Evolutionary conservation across 2,888 invertebrate genomes (phyloP).

Genomic region (Erebia aethiops): DNA sequence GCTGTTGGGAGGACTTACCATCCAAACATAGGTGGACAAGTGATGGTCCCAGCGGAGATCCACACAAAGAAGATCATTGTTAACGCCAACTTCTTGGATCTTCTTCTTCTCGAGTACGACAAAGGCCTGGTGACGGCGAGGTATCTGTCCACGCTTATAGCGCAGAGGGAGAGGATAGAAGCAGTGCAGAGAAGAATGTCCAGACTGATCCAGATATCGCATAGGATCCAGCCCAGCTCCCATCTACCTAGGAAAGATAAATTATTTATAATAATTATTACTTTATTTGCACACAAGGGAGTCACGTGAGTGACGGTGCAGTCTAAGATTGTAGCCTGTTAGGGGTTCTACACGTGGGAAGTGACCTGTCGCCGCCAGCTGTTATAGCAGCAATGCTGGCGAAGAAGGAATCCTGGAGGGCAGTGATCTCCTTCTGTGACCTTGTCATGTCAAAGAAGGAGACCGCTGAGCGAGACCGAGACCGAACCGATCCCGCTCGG

Average conservation of each 20-base stretch:
- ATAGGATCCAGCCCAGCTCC: conserved; percentile 94
- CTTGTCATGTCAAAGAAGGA: too few relatives aligned
- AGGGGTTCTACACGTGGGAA: too few relatives aligned
- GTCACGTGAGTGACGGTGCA: too few relatives aligned
- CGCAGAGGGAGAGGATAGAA: conserved; percentile 95
- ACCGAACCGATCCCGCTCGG: too few relatives aligned
- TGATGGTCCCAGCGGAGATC: conserved; percentile 94
- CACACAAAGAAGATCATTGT: conserved; percentile 95
- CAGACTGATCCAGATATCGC: conserved; percentile 95
- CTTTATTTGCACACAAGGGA: too few relatives aligned
- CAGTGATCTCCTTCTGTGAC: too few relatives aligned
- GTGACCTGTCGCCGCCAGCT: too few relatives aligned
- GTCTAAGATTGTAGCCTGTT: too few relatives aligned
- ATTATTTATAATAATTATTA: too few relatives aligned
- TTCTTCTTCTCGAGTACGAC: conserved; percentile 93
- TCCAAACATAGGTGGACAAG: conserved; percentile 96
- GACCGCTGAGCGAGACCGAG: too few relatives aligned
- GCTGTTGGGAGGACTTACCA: conserved; percentile 92
- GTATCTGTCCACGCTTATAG: conserved; percentile 95
- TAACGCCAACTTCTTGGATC: conserved; percentile 92
- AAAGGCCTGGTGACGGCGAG: conserved; percentile 96
- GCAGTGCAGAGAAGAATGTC: conserved; percentile 97
- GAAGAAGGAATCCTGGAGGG: too few relatives aligned
- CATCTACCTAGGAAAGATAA: conserved; percentile 85
- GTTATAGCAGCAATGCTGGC: too few relatives aligned